Evolutionary conservation across 2,888 invertebrate genomes (phyloP), one percentile per base, ranked within the genome.

Genomic region (Rapana venosa): DNA sequence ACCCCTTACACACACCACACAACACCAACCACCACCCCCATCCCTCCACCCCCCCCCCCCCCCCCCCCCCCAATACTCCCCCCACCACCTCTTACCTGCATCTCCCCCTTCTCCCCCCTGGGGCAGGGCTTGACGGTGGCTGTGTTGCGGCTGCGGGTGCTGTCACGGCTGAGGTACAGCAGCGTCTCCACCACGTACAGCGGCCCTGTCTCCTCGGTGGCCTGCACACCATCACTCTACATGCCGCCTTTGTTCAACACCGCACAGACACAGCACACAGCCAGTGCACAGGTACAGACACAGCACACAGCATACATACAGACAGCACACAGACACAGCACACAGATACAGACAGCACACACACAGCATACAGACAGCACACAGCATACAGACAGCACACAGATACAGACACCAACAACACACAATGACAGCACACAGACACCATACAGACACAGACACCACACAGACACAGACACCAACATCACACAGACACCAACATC

Each of bases 121-220:
- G 97, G 97, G 94, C 96, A 96, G n/a, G 97, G 97, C 92, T 95
- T 94, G n/a, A 96, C 93, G 56, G 92, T 92, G 17, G 94, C 92
- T n/a, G 94, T 93, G 88, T 94, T 94, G 36, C 93, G 93, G 74
- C 92, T 92, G 0, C 97, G 97, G 0, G 96, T 96, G 22, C 97
- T 96, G 89, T 97, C 97, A 90, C 97, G 97, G 88, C 98, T 97
- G 1, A 99, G 97, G 94, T 98, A 97, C 81, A 99, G 96, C 91
- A 99, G 96, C 86, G 98, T 97, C 95, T 99, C 98, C 0, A 98
- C 97, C 30, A 98, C 97, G 92, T 98, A 97, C 83, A 97, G 97
- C 0, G 97, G 96, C 70, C 97, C 97, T 0, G 97, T 96, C 6
- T 97, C 97, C 26, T 92, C 92, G 32, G 92, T 92, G 47, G 92